Evolutionary conservation across 2,888 invertebrate genomes (phyloP), one percentile per base, ranked within the genome.

Genomic region (Cephus pulcher): DNA sequence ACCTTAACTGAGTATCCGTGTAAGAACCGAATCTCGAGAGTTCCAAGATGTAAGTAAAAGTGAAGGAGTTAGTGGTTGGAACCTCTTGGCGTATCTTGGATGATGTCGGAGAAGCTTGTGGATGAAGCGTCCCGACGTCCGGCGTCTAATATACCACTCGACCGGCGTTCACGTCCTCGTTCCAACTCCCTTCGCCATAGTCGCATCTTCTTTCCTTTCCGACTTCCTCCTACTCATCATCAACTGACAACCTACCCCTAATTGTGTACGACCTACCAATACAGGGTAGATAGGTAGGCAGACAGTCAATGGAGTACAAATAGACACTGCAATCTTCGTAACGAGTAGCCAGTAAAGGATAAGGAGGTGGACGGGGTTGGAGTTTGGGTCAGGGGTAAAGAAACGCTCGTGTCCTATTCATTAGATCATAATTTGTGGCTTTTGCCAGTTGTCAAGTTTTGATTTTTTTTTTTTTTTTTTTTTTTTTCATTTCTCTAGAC

Each of bases 141-240:
- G 78, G 85, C 86, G 86, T 88, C 88, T 90, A 90, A 91, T 90
- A 91, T 90, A 89, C 88, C 85, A 86, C 87, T 82, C 89, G 82
- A 82, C 85, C 88, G 88, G 88, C 85, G 89, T 87, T 86, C 88
- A 79, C 79, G 81, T 80, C 81, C 80, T 79, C 40, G n/a, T 80
- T 93, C 90, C 90, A 92, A 92, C 89, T 92, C 92, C 91, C 93
- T 92, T 92, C 93, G 93, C 93, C 93, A 93, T 93, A 93, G 92
- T 12, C 91, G 91, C 81, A 84, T 76, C 35, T 73, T 80, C 78
- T 77, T 80, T 76, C 79, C 74, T 76, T 70, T 76, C 30, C 40
- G 34, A 40, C 79, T 69, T 37, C 74, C 40, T 78, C 76, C 75
- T 77, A 37, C 75, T 74, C 34, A 33, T 34, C 35, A 37, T 75